Evolutionary conservation across 2,797 vertebrate genomes (phyloP).

Genomic region (Eidolon dupreanum): DNA sequence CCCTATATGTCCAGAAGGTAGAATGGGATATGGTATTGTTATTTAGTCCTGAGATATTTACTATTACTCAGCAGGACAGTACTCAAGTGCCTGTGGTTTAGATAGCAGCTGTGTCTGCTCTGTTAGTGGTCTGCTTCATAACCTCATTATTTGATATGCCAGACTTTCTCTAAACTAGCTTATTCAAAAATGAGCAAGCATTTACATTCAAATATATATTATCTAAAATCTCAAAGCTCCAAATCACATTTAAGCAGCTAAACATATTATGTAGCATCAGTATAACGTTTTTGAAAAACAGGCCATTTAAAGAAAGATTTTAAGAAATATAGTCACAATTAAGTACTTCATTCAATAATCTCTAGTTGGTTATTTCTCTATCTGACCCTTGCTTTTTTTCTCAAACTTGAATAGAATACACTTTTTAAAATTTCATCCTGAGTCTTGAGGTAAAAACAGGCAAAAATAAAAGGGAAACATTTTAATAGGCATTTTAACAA

Average conservation of each 20-base stretch:
- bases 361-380: conserved; percentile 1
- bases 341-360: neutral
- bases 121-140: conserved; percentile 33
- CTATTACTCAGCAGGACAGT: neutral
- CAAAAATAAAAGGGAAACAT: neutral
- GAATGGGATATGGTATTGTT: neutral
- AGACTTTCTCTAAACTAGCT: conserved; percentile 41
- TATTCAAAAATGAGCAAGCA: conserved; percentile 43
- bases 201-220: conserved; percentile 53
- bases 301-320: conserved; percentile 45
- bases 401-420: conserved; percentile 20
- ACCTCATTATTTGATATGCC: conserved; percentile 40
- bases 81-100: neutral
- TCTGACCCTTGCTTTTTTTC: neutral
- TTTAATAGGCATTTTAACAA: neutral
- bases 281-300: conserved; percentile 44
- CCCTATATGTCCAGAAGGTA: neutral
- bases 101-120: neutral
- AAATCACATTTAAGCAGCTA: conserved; percentile 52
- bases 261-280: conserved; percentile 13
- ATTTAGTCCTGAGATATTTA: neutral
- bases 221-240: conserved; percentile 22
- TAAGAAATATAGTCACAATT: conserved; percentile 4
- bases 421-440: neutral
- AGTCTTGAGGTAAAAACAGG: neutral